phyloP scores from a whole-genome alignment of 2,797 vertebrate genomes.

The Acipenser oxyrinchus region DNA sequence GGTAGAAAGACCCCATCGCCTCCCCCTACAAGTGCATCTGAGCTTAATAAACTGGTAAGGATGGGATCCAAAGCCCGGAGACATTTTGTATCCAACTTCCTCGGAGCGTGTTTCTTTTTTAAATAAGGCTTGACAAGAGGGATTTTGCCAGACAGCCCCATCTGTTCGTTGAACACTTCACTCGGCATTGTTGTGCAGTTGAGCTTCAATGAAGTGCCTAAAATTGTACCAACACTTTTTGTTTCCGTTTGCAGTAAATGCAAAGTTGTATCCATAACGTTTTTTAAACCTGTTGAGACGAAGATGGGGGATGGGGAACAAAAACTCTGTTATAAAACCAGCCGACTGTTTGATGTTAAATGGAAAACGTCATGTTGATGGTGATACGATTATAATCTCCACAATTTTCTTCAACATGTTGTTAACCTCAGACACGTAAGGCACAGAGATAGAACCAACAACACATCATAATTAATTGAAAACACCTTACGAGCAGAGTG shows the following conservation, averaged over 20 bases:
- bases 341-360: too few relatives aligned
- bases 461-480: constrained; percentile 24
- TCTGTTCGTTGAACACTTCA: constrained; percentile 59
- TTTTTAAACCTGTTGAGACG: constrained; percentile 35
- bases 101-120: constrained; percentile 84
- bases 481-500: constrained; percentile 9
- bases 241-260: constrained; percentile 60
- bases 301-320: neutral
- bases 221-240: constrained; percentile 27
- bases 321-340: too few relatives aligned
- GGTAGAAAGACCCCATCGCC: constrained; percentile 79
- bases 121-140: constrained; percentile 85
- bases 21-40: constrained; percentile 62
- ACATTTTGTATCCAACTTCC: constrained; percentile 76
- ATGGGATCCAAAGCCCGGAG: constrained; percentile 80
- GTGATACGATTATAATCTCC: too few relatives aligned
- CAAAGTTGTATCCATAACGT: constrained; percentile 58
- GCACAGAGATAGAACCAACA: constrained; percentile 31
- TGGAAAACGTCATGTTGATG: too few relatives aligned
- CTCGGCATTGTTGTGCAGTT: constrained; percentile 39
- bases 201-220: constrained; percentile 52
- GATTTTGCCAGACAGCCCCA: constrained; percentile 79
- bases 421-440: constrained; percentile 35
- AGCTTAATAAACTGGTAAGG: constrained; percentile 76
- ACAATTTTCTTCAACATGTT: too few relatives aligned